Percentiles rank a stretch among this genome's conserved stretches.
Evolutionary conservation across 2,113 vertebrate genomes (phyloP).

Genomic region (Dermatemys mawii): DNA sequence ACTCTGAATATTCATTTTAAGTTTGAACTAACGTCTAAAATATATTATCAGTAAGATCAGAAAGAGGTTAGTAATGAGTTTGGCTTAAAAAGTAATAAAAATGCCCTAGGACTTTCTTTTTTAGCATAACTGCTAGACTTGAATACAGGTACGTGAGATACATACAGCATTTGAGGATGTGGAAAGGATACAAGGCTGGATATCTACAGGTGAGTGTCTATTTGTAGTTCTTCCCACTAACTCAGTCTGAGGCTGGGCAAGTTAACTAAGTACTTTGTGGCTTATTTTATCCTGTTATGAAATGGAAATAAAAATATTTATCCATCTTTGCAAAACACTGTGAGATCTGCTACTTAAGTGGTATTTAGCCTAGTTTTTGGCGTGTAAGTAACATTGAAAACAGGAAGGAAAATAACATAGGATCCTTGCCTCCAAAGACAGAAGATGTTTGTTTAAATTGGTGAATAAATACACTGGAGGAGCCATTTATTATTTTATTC

Average conservation of each 20-base stretch:
- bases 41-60: background rate
- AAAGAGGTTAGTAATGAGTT: background rate
- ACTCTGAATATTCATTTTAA: background rate
- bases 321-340: background rate
- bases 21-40: background rate
- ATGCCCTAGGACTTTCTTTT: background rate
- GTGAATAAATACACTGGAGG: background rate
- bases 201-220: background rate
- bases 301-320: background rate
- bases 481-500: background rate
- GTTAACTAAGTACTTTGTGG: background rate
- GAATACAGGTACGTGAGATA: background rate
- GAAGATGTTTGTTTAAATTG: background rate
- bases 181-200: background rate
- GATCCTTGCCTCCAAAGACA: background rate
- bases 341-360: background rate
- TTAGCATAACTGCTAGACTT: background rate
- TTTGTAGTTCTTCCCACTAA: background rate
- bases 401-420: background rate
- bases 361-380: background rate
- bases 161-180: fast-evolving
- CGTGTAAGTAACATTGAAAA: background rate
- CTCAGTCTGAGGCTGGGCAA: background rate
- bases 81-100: background rate
- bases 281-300: background rate